Evolutionary conservation across 2,797 vertebrate genomes (phyloP), one percentile per base, ranked within the genome.

Genomic region (Rhinatrema bivittatum): DNA sequence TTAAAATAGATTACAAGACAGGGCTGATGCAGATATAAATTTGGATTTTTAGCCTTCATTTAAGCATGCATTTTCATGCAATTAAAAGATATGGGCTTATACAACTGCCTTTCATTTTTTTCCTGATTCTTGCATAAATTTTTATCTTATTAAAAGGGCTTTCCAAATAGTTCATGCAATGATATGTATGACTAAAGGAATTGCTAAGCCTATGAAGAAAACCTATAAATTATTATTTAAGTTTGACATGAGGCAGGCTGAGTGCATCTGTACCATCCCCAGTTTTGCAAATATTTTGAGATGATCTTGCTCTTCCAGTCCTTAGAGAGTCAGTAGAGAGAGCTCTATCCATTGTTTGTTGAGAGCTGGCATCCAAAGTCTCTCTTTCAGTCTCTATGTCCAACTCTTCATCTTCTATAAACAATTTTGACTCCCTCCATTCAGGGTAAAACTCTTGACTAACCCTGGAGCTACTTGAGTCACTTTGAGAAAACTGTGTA

Each of bases 371-470:
- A 60, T 91, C 86, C 26, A 88, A 84, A 72, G 78, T 82, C 34
- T 75, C 77, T 50, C 58, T 56, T 58, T 82, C 81, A 14, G 70
- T 68, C 53, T 84, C 80, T 44, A 72, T 72, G 63, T 93, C 91
- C 50, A 86, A 64, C 66, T 98, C 91, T 68, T 91, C 85, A 69
- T 95, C 91, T n/a, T 87, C 85, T 78, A 96, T 91, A 68, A 97
- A 94, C 64, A 96, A 87, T 77, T 90, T 89, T 33, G 91, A 88
- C 65, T 95, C 92, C 39, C 84, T 88, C 93, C 93, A 97, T 41
- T 84, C 87, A n/a, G 78, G 78, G 43, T 82, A 85, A 25, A 76
- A 55, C 9, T 89, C 82, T 64, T 86, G 86, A 56, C 81, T 86
- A 50, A 80, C 74, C 72, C 80, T 86, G 57, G 83, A 86, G 64